Evolutionary conservation across 2,888 invertebrate genomes (phyloP), one percentile per base, ranked within the genome.

Genomic region (Meandrusa payeni): DNA sequence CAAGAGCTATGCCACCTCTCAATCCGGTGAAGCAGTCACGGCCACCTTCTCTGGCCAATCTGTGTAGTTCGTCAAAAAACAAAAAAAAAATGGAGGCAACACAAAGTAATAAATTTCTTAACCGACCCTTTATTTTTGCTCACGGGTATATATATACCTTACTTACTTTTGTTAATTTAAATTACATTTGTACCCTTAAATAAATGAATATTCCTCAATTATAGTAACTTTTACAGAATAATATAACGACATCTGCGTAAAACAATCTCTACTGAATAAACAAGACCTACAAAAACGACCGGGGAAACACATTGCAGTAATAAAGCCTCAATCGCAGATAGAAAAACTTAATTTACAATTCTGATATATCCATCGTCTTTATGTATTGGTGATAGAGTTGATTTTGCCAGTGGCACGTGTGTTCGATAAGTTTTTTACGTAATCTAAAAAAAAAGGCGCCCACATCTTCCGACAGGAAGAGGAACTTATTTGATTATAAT

Each of bases 401-500:
- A 54, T 36, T 55, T 67, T 29, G 20, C 20, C 27, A 33, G 42
- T 41, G 33, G 33, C 15, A 26, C 41, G 31, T 29, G 34, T 20
- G 17, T n/a, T n/a, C n/a, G n/a, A 51, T 23, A 10, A 32, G 60
- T 71, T 78, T 28, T 72, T 55, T 64, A 34, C 46, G 22, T 46
- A 54, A 58, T 61, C 55, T 48, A 40, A 47, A 61, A 73, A 80
- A 83, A 76, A 63, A 61, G 75, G 81, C 83, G 80, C 81, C 83
- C 67, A 61, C 70, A 67, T 75, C 78, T 85, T 83, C 85, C 83
- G 75, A 72, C 76, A 76, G 87, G 87, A 86, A 85, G 73, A 78
- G 76, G 79, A 82, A 82, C 83, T 75, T 81, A 83, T 83, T 82
- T 83, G 85, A 82, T 86, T 83, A 83, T 80, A 73, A 79, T 75